Conservation (phyloP, 2,888 invertebrate genomes). For the Agriopis aurantiaria region DNA sequence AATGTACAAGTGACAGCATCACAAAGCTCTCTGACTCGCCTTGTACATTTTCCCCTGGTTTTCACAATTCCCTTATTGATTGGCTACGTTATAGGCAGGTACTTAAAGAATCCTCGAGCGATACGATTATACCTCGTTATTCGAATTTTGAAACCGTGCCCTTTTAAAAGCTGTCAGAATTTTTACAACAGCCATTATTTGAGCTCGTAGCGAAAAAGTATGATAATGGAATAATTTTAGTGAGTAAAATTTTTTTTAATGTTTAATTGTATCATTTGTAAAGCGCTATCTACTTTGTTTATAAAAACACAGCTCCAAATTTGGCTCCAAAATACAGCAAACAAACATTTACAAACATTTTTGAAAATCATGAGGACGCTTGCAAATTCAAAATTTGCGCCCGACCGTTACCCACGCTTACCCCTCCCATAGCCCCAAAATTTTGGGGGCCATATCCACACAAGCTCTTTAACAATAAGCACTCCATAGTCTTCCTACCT, state of each 20-base stretch:
- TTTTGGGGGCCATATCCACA: too few relatives aligned
- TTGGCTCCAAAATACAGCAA: too few relatives aligned
- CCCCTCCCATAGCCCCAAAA: too few relatives aligned
- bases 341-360: too few relatives aligned
- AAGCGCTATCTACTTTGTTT: too few relatives aligned
- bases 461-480: too few relatives aligned
- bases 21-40: conserved; percentile 25
- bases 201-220: conserved; percentile 49
- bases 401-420: too few relatives aligned
- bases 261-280: too few relatives aligned
- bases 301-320: too few relatives aligned
- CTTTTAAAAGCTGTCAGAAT: conserved; percentile 7
- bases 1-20: conserved; percentile 3
- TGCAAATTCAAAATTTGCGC: too few relatives aligned
- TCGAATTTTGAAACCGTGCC: conserved; percentile 43
- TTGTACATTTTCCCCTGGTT: conserved; percentile 49
- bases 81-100: conserved; percentile 55
- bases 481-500: too few relatives aligned
- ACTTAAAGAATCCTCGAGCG: conserved; percentile 51
- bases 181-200: conserved; percentile 33
- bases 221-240: conserved; percentile 8
- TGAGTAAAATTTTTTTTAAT: neutral
- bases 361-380: too few relatives aligned
- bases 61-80: conserved; percentile 63
- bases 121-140: conserved; percentile 52